Percentiles rank a stretch among this genome's conserved stretches.
Conservation (phyloP, 1,140 invertebrate species). For the Papilio aristodemus region DNA sequence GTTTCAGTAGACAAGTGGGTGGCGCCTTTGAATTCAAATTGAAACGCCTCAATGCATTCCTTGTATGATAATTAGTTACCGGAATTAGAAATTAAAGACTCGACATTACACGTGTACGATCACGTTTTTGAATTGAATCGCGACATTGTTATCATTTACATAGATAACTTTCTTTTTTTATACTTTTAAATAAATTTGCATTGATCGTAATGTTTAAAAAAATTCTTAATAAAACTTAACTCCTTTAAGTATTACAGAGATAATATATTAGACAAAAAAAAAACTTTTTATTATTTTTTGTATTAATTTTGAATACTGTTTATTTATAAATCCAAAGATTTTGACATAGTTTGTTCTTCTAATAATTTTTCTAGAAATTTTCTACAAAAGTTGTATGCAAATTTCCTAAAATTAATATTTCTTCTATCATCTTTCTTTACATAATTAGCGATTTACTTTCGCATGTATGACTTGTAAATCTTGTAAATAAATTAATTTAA, state of each 20-base stretch:
- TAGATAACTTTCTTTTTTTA: constrained; percentile 12
- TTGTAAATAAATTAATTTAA: no score
- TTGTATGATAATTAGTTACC: constrained; percentile 5
- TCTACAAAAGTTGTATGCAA: no score
- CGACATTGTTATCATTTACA: not conserved
- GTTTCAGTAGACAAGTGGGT: constrained; percentile 42
- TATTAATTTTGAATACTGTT: no score
- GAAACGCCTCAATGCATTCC: constrained; percentile 36
- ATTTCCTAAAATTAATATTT: no score
- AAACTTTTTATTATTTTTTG: no score
- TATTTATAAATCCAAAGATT: no score
- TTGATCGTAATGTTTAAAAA: constrained; percentile 4
- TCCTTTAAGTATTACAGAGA: constrained; percentile 1
- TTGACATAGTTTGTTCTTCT: no score
- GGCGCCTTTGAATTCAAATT: constrained; percentile 55
- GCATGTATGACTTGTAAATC: no score
- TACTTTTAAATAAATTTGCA: constrained; percentile 14
- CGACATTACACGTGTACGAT: not conserved
- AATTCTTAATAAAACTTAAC: not conserved
- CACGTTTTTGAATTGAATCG: constrained; percentile 11
- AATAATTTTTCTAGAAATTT: no score
- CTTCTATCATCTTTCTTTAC: no score
- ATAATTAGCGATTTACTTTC: no score
- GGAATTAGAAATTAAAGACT: constrained; percentile 35
- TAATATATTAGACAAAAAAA: no score